Base-by-base conservation (phyloP, 2,113 vertebrate genomes). In the Theristicus caerulescens region DNA sequence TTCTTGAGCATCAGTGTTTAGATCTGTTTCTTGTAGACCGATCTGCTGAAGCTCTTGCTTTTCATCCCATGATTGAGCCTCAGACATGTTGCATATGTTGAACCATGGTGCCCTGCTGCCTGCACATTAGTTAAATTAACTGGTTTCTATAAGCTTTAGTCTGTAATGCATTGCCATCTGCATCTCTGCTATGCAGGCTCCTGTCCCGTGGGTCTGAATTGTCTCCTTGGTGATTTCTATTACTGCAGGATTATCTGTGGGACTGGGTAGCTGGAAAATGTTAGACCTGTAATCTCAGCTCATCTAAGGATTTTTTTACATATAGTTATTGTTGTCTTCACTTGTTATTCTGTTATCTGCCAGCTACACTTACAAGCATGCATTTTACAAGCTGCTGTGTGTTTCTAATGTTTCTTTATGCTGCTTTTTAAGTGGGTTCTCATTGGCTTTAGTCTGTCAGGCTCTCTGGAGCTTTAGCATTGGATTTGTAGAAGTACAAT, bases 281-380 rank as follows among this genome's bases (percentile, higher is more conserved):
- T 88, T 92, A 95, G 57, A 88, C 14, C 38, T 64, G 11, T 93
- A 85, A 77, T 96, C 89, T 87, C 44, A 54, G 88, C 32, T 69
- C 20, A 85, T 94, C 25, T 83, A 81, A 96, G 34, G 49, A 58
- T 59, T 19, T 79, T 70, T 93, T 16, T 11, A 40, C 40, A 40
- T 62, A 8, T 36, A 69, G 77, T 73, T 93, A 66, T 40, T 86
- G 54, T 44, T 90, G 42, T 49, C 74, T 94, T 89, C 61, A 36
- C 57, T 89, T 74, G 19, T 19, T 46, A 27, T 86, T 94, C 54
- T 80, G 36, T 74, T 92, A 38, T 90, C 93, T 65, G 77, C 58
- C 46, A 86, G 74, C 77, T 82, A 17, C 8, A 1, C 88, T 95
- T 77, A 71, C 18, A 59, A 47, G 21, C 0, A 1, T 61, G 65